Percentiles rank a stretch among this genome's conserved stretches.
Conservation (phyloP, 2,888 invertebrate species). For the Drosophila trichaetosa region DNA sequence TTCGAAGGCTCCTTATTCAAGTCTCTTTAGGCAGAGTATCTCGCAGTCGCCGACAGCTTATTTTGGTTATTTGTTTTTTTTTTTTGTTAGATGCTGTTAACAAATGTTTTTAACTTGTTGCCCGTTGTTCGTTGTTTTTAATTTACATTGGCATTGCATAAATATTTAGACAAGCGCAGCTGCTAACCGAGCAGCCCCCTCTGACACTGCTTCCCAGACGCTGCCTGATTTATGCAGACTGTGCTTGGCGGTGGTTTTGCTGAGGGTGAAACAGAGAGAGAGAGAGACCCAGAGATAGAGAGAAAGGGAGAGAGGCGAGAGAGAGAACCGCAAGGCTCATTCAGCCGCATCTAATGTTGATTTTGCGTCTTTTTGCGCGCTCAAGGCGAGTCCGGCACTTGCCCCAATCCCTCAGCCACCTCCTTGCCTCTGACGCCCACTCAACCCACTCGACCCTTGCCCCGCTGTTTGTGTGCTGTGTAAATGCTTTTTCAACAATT, state of each 20-base stretch:
- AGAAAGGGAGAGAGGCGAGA: not conserved
- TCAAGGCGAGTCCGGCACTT: constrained; percentile 36
- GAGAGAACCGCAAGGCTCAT: not conserved
- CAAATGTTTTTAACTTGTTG: constrained; percentile 76
- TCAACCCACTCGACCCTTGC: not conserved
- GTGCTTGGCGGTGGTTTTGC: not conserved
- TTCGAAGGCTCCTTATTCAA: not conserved
- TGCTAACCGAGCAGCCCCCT: constrained; percentile 25
- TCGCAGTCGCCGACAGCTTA: not conserved
- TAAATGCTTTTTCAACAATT: constrained; percentile 80
- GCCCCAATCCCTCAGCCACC: not conserved
- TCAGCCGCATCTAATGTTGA: constrained; percentile 68
- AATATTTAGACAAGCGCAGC: constrained; percentile 71
- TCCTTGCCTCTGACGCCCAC: not conserved
- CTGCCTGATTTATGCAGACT: constrained; percentile 65
- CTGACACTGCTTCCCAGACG: not conserved
- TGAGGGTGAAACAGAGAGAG: not conserved
- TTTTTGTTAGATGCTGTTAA: constrained; percentile 53
- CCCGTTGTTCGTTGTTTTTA: constrained; percentile 67
- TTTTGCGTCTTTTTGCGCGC: constrained; percentile 72
- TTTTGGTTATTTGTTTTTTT: constrained; percentile 13
- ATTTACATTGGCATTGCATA: constrained; percentile 79
- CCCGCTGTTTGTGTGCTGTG: constrained; percentile 58
- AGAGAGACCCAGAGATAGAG: not conserved
- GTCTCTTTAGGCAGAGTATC: not conserved